Evolutionary conservation across 2,797 vertebrate genomes (phyloP).

Genomic region (Helostoma temminkii): DNA sequence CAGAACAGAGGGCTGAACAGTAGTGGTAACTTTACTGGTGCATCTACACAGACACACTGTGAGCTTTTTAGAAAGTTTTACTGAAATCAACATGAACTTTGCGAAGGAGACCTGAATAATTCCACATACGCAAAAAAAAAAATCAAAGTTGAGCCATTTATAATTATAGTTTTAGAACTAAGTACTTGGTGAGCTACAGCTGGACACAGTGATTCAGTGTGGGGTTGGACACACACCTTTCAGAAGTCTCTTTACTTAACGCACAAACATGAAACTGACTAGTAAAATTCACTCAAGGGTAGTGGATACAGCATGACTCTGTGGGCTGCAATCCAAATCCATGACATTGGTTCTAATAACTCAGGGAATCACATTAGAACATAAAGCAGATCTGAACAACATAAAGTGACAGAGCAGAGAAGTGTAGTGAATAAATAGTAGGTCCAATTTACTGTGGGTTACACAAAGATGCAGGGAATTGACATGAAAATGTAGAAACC

Average conservation of each 20-base stretch:
- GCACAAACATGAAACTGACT: too few species aligned
- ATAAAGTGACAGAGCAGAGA: not conserved
- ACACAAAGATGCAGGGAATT: not conserved
- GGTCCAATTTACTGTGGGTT: constrained; percentile 10
- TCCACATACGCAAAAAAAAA: too few species aligned
- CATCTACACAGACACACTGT: too few species aligned
- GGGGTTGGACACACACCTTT: too few species aligned
- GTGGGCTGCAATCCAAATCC: not conserved
- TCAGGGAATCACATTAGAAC: not conserved
- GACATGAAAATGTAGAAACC: not conserved
- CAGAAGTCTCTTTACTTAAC: too few species aligned
- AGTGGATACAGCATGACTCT: not conserved
- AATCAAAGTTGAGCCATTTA: too few species aligned
- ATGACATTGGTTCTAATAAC: not conserved
- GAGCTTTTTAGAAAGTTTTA: too few species aligned
- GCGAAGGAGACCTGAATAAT: too few species aligned
- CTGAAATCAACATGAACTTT: too few species aligned
- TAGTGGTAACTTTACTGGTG: not conserved
- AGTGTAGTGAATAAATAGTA: not conserved
- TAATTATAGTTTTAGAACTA: too few species aligned
- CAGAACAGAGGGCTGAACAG: constrained; percentile 4
- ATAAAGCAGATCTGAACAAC: not conserved
- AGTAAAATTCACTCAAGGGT: not conserved
- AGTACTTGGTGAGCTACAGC: too few species aligned
- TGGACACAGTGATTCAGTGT: too few species aligned